Evolutionary conservation across 2,888 invertebrate species (phyloP), one percentile per base, ranked within the genome.

Genomic region (Acanthoscelides obtectus): DNA sequence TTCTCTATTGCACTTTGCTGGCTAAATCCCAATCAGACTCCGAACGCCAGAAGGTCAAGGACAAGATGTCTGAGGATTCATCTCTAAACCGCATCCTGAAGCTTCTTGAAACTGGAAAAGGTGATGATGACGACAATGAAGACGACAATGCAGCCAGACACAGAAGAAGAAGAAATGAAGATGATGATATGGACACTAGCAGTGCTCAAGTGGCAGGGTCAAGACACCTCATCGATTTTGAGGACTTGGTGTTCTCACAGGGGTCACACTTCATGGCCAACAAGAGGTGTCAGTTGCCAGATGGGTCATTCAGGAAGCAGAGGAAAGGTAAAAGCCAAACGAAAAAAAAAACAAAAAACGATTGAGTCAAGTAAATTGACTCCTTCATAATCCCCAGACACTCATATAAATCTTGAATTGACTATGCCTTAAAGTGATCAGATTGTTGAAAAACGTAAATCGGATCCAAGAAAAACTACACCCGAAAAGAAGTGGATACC

Each of bases 231-330:
- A 87, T 99, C 25, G 98, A 98, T 83, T 87, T 99, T 6, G 98
- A 99, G 73, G 98, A 99, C 82, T 84, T 99, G 78, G 89, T 94
- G 20, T 99, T 83, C 86, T 89, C 93, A 0, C 97, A 97, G 80
- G 99, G 99, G 0, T 95, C 97, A 0, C 99, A 99, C 87, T 96
- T 98, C 84, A 99, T 99, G 99, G 97, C 98, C 3, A 99, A 99
- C 85, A 99, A 99, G 86, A 89, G 96, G 20, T 99, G 99, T 83
- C 95, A 97, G 82, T 87, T 99, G 76, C 99, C 99, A 0, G 98
- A 98, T 75, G 99, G 99, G 0, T 98, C 98, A 0, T 98, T 96
- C 84, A 88, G 99, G 78, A 98, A 98, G 82, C 97, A 97, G 86
- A 90, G 96, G 77, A 99, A 98, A 88, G 98, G 84, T 78, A 76